phyloP scores from a whole-genome alignment of 2,888 invertebrate species.

The Drosophila neutralis region DNA sequence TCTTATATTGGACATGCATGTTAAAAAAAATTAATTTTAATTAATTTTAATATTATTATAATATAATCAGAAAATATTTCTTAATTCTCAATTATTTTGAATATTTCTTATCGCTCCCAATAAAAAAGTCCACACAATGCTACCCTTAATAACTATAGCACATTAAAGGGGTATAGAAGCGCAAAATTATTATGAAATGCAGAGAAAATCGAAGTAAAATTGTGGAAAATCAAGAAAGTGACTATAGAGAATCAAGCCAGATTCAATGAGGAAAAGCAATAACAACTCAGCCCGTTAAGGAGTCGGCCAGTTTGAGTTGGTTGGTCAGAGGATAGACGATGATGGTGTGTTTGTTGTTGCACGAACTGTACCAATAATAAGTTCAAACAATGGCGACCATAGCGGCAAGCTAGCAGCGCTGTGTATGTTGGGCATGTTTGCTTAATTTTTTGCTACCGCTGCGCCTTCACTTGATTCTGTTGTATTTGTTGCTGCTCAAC shows the following conservation, averaged over 20 bases:
- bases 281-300: conserved; percentile 46
- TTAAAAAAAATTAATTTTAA: neutral
- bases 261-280: conserved; percentile 62
- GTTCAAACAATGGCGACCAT: conserved; percentile 70
- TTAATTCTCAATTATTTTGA: neutral
- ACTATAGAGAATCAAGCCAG: conserved; percentile 52
- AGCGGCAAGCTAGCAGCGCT: conserved; percentile 21
- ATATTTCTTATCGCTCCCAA: neutral
- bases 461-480: conserved; percentile 45
- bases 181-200: conserved; percentile 45
- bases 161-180: conserved; percentile 13
- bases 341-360: conserved; percentile 51
- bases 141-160: neutral
- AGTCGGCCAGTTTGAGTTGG: conserved; percentile 18
- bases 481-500: conserved; percentile 43
- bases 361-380: conserved; percentile 71
- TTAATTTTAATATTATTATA: neutral
- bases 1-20: neutral
- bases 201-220: conserved; percentile 28
- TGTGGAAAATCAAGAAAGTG: conserved; percentile 52
- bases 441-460: conserved; percentile 69
- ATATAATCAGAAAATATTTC: neutral
- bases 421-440: conserved; percentile 69
- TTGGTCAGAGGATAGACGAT: conserved; percentile 24
- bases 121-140: neutral